These are phyloP conservation scores for Clarias magur DNA, from an alignment of 2,113 vertebrate species.

Conservation along the genomic window DNA sequence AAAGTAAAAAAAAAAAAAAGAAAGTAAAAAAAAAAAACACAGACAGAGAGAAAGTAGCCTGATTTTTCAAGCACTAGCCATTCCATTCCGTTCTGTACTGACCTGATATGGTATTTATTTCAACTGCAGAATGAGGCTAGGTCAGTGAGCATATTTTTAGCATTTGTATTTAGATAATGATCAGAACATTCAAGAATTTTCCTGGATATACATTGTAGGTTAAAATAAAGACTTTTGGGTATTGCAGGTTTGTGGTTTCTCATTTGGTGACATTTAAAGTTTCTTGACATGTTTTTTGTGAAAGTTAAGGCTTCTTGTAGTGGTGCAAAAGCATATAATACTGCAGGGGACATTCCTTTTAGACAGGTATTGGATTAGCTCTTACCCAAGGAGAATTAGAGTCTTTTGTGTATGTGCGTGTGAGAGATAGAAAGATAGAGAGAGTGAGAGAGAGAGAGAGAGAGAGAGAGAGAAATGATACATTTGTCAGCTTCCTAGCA, in stretches of 20 bases:
- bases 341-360: not conserved
- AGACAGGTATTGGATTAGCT: not conserved
- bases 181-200: not conserved
- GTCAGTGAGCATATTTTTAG: not conserved
- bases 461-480: not conserved
- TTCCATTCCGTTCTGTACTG: not conserved
- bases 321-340: not conserved
- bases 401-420: not conserved
- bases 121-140: not conserved
- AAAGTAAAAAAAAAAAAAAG: too few relatives aligned
- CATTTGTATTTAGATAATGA: not conserved
- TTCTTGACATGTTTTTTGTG: not conserved
- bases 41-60: not conserved
- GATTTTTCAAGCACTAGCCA: not conserved
- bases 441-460: not conserved
- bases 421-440: not conserved
- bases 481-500: not conserved
- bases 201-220: not conserved
- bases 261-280: not conserved
- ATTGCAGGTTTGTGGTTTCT: not conserved
- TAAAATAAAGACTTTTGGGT: not conserved
- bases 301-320: not conserved
- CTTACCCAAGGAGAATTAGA: not conserved
- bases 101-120: conserved; percentile 20
- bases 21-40: not conserved